Evolutionary conservation across 2,113 vertebrate species (phyloP).

Genomic region (Elanoides forficatus): DNA sequence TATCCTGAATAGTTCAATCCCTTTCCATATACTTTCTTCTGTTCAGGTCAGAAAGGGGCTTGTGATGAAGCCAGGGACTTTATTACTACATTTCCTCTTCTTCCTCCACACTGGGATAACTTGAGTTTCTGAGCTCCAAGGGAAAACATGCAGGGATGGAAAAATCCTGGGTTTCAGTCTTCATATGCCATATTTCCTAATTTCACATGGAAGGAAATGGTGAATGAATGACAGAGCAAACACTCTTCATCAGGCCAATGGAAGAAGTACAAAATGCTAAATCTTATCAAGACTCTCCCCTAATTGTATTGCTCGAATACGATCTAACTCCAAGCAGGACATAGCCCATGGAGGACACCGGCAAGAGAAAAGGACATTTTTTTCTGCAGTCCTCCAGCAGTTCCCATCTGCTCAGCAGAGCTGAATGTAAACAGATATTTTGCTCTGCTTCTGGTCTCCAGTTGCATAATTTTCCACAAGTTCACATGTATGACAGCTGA

Average conservation of each 20-base stretch:
- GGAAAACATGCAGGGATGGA: neutral
- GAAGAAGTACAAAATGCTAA: neutral
- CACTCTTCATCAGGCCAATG: neutral
- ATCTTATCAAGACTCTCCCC: neutral
- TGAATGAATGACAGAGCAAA: neutral
- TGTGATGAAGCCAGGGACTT: neutral
- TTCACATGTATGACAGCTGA: slow-evolving; percentile 5
- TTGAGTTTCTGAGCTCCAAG: neutral
- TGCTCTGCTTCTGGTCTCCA: neutral
- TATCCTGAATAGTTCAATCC: neutral
- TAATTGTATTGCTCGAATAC: neutral
- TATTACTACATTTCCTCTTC: neutral
- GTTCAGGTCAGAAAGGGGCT: neutral
- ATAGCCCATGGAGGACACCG: neutral
- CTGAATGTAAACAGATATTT: neutral
- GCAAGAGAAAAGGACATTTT: neutral
- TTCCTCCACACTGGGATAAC: neutral
- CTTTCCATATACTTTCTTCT: neutral
- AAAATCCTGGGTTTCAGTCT: neutral
- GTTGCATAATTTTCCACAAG: slow-evolving; percentile 19
- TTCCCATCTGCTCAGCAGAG: neutral
- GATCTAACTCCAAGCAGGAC: neutral
- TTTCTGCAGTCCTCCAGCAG: neutral
- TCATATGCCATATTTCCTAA: neutral
- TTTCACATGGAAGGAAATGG: neutral